phyloP scores from a whole-genome alignment of 2,888 invertebrate species.

The Endomychus coccineus region DNA sequence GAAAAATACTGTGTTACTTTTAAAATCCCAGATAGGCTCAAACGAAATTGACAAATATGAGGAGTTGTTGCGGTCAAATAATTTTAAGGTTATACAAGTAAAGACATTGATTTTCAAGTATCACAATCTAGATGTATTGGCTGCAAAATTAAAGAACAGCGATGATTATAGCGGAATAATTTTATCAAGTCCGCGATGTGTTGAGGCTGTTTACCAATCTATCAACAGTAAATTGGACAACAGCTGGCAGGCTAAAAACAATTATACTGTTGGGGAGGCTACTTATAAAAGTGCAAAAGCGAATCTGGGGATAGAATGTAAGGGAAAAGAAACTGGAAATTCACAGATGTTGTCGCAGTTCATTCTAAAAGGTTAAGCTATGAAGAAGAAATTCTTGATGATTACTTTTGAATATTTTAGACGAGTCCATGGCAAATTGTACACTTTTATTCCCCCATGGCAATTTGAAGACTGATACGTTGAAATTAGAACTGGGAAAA shows the following conservation, averaged over 20 bases:
- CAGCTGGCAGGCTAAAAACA: slow-evolving; percentile 28
- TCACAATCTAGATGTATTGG: slow-evolving; percentile 44
- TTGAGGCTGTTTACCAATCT: slow-evolving; percentile 45
- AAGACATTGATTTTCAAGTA: slow-evolving; percentile 49
- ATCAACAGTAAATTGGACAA: slow-evolving; percentile 24
- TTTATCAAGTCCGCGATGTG: slow-evolving; percentile 52
- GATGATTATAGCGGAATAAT: slow-evolving; percentile 47
- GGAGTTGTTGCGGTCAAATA: slow-evolving; percentile 40
- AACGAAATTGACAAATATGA: slow-evolving; percentile 44
- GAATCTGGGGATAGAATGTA: slow-evolving; percentile 44
- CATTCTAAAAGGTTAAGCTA: slow-evolving; percentile 37
- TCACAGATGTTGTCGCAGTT: slow-evolving; percentile 46
- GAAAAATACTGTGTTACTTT: slow-evolving; percentile 32
- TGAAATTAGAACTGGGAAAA: slow-evolving; percentile 42
- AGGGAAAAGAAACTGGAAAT: slow-evolving; percentile 50
- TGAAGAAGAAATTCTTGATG: neutral
- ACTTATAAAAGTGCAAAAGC: slow-evolving; percentile 45
- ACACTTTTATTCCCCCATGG: slow-evolving; percentile 52
- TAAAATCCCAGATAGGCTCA: slow-evolving; percentile 35
- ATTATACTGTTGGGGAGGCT: slow-evolving; percentile 47
- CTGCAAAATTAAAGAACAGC: slow-evolving; percentile 41
- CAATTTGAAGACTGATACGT: slow-evolving; percentile 48
- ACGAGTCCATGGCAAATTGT: too few species aligned
- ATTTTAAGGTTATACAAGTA: slow-evolving; percentile 45
- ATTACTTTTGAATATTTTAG: too few species aligned